Conservation (phyloP, 2,113 vertebrate genomes). For the Lamprologus lemairii region DNA sequence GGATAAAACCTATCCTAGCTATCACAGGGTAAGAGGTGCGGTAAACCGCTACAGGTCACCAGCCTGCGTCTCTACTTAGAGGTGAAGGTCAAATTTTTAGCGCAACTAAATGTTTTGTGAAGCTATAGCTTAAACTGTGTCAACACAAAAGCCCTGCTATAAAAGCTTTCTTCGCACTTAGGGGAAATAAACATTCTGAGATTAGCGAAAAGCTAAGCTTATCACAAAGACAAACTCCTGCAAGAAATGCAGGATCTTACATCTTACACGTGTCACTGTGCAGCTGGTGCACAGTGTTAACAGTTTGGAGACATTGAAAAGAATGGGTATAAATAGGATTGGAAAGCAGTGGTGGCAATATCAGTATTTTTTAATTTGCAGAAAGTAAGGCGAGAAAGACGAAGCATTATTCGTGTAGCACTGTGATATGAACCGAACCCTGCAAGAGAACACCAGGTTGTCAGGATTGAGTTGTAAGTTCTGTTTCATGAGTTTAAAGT, state of each 20-base stretch:
- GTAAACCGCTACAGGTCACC: neutral
- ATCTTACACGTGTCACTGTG: neutral
- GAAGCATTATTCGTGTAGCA: neutral
- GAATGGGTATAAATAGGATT: neutral
- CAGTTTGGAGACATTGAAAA: neutral
- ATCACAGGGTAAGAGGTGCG: neutral
- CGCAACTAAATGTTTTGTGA: neutral
- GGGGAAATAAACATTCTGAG: neutral
- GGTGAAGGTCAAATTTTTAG: neutral
- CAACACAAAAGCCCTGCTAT: neutral
- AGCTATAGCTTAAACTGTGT: neutral
- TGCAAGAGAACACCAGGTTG: neutral
- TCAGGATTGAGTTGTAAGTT: neutral
- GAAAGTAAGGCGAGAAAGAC: neutral
- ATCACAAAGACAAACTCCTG: neutral
- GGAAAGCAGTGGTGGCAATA: neutral
- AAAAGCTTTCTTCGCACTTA: neutral
- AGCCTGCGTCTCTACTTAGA: neutral
- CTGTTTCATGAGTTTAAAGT: neutral
- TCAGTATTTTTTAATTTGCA: neutral
- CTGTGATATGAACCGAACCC: neutral
- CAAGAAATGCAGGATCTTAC: neutral
- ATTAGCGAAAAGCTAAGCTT: neutral
- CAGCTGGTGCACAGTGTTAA: neutral
- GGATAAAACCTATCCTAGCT: neutral